phyloP scores from a whole-genome alignment of 2,888 invertebrate species.

The Galerucella pusilla region DNA sequence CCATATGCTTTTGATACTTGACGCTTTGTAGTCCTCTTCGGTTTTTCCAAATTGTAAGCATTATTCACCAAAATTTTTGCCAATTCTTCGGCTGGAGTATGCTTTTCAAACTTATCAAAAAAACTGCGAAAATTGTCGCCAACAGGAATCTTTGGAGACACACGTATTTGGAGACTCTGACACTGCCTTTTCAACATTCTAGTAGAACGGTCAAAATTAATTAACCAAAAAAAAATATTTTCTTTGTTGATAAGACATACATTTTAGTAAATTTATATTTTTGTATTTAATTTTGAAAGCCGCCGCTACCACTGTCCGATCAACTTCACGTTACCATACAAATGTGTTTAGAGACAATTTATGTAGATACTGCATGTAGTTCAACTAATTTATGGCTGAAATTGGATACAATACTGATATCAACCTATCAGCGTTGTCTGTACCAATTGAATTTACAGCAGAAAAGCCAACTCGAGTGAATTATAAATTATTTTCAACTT shows the following conservation, averaged over 20 bases:
- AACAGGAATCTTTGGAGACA: too few relatives aligned
- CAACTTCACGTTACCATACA: conserved; percentile 29
- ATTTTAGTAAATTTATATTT: background rate
- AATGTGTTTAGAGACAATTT: conserved; percentile 39
- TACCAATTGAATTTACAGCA: conserved; percentile 13
- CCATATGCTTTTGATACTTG: too few relatives aligned
- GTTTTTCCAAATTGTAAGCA: too few relatives aligned
- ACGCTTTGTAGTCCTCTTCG: too few relatives aligned
- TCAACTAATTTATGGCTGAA: conserved; percentile 35
- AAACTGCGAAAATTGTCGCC: too few relatives aligned
- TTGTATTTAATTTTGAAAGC: background rate
- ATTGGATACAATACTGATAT: conserved; percentile 35
- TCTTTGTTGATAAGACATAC: background rate
- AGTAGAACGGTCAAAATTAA: too few relatives aligned
- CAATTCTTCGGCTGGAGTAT: too few relatives aligned
- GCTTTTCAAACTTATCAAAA: too few relatives aligned
- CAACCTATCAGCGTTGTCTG: conserved; percentile 26
- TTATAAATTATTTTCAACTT: conserved; percentile 10
- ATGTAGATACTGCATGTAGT: conserved; percentile 38
- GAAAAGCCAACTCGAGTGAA: background rate
- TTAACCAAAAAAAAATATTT: too few relatives aligned
- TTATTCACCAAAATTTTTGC: too few relatives aligned
- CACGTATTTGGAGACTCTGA: too few relatives aligned
- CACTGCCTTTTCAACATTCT: too few relatives aligned
- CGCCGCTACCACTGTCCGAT: conserved; percentile 24